These are phyloP conservation scores for Triplophysa dalaica DNA, from an alignment of 2,113 vertebrate species.

Conservation along the genomic window DNA sequence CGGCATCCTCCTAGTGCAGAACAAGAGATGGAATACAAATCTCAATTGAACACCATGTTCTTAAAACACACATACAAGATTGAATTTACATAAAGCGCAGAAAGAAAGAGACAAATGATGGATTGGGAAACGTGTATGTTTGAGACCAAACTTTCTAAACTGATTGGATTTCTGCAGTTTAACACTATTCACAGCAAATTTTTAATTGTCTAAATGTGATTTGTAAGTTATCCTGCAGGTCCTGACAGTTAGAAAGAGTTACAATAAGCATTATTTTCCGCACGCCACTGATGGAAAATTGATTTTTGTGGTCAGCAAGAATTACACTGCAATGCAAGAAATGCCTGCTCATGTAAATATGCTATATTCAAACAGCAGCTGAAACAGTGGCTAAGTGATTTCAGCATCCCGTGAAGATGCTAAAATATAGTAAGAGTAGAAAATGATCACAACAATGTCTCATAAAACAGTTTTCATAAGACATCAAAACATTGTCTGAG, in stretches of 20 bases:
- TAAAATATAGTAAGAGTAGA: background rate
- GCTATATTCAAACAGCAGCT: background rate
- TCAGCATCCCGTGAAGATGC: background rate
- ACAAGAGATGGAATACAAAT: slow-evolving; percentile 35
- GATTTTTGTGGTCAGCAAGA: slow-evolving; percentile 69
- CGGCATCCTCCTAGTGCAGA: slow-evolving; percentile 76
- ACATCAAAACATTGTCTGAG: no score
- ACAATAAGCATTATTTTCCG: slow-evolving; percentile 66
- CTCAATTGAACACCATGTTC: background rate
- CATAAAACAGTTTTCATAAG: no score
- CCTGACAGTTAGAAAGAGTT: slow-evolving; percentile 53
- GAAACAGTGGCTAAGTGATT: slow-evolving; percentile 6
- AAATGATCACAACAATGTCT: background rate
- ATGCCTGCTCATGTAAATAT: slow-evolving; percentile 61
- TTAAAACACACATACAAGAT: background rate
- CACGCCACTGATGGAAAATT: slow-evolving; percentile 64
- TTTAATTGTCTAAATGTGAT: slow-evolving; percentile 48
- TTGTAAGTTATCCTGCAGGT: slow-evolving; percentile 54
- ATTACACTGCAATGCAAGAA: slow-evolving; percentile 45
- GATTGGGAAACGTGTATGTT: background rate
- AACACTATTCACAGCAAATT: slow-evolving; percentile 44
- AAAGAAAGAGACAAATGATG: background rate
- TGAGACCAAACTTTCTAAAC: slow-evolving; percentile 22
- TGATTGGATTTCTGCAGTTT: slow-evolving; percentile 46
- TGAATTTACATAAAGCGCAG: background rate